phyloP scores from a whole-genome alignment of 1,140 invertebrate species.

The Mactra quadrangularis region DNA sequence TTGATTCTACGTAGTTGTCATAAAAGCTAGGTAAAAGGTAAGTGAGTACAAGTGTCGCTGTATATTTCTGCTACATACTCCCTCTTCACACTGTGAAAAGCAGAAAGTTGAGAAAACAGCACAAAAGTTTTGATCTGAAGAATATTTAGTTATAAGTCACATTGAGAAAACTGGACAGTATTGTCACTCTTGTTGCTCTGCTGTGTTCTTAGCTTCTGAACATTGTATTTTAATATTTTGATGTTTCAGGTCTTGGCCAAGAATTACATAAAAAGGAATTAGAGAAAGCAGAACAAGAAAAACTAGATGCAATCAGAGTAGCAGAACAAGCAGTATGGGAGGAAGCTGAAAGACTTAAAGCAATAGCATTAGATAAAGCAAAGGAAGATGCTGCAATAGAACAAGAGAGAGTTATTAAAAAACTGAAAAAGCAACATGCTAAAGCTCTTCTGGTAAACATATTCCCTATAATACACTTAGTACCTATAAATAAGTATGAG shows the following conservation, averaged over 20 bases:
- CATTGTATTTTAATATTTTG: slow-evolving; percentile 8
- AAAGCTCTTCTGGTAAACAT: slow-evolving; percentile 71
- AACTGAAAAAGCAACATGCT: slow-evolving; percentile 70
- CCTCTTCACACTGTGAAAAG: too few relatives aligned
- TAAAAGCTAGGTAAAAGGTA: too few relatives aligned
- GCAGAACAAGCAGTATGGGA: slow-evolving; percentile 72
- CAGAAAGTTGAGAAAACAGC: too few relatives aligned
- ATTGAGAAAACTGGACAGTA: too few relatives aligned
- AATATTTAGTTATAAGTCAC: too few relatives aligned
- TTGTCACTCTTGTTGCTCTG: too few relatives aligned
- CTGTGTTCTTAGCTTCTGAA: too few relatives aligned
- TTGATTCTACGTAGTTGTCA: too few relatives aligned
- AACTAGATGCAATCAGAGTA: slow-evolving; percentile 65
- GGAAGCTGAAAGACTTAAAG: slow-evolving; percentile 71
- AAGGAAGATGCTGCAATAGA: slow-evolving; percentile 67
- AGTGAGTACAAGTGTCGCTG: too few relatives aligned
- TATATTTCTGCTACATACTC: too few relatives aligned
- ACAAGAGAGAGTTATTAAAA: slow-evolving; percentile 68
- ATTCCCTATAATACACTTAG: too few relatives aligned
- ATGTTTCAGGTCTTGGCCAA: slow-evolving; percentile 70
- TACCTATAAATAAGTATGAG: neutral
- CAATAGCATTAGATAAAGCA: slow-evolving; percentile 61
- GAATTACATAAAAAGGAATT: slow-evolving; percentile 64
- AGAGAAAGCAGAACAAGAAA: slow-evolving; percentile 69
- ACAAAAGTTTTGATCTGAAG: too few relatives aligned